phyloP scores from a whole-genome alignment of 92 coral and sea anemone genomes.

The Porites lobata region DNA sequence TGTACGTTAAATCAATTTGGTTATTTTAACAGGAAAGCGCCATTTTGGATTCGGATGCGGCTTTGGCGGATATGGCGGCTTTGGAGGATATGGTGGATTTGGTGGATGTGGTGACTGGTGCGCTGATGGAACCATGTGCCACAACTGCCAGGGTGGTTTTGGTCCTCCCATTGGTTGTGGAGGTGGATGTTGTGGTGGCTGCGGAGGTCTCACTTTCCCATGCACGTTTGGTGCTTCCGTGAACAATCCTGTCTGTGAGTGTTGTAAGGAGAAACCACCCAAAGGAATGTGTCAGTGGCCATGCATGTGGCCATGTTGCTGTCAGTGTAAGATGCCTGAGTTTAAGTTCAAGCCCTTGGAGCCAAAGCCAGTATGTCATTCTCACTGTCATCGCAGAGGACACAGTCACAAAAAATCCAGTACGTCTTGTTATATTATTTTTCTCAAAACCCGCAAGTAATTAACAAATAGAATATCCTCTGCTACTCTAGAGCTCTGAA shows the following conservation, averaged over 20 bases:
- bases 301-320: constrained; percentile 88
- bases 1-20: not conserved
- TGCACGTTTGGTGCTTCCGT: constrained; percentile 79
- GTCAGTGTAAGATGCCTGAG: constrained; percentile 71
- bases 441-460: not conserved
- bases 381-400: constrained; percentile 3
- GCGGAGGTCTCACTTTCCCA: constrained; percentile 70
- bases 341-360: constrained; percentile 74
- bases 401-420: constrained; percentile 50
- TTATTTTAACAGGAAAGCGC: not conserved
- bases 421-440: not conserved
- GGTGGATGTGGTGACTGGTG: constrained; percentile 48
- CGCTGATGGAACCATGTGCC: constrained; percentile 36
- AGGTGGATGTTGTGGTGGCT: constrained; percentile 72
- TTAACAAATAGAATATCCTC: not conserved
- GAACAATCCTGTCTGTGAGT: constrained; percentile 79
- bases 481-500: no score
- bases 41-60: constrained; percentile 49
- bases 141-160: constrained; percentile 42
- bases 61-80: constrained; percentile 52
- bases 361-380: constrained; percentile 69
- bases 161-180: constrained; percentile 63
- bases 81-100: constrained; percentile 47
- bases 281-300: constrained; percentile 75
- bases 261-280: constrained; percentile 63